These are phyloP conservation scores for Eustalomyia histrio DNA, from an alignment of 2,888 invertebrate genomes.

Conservation along the genomic window DNA sequence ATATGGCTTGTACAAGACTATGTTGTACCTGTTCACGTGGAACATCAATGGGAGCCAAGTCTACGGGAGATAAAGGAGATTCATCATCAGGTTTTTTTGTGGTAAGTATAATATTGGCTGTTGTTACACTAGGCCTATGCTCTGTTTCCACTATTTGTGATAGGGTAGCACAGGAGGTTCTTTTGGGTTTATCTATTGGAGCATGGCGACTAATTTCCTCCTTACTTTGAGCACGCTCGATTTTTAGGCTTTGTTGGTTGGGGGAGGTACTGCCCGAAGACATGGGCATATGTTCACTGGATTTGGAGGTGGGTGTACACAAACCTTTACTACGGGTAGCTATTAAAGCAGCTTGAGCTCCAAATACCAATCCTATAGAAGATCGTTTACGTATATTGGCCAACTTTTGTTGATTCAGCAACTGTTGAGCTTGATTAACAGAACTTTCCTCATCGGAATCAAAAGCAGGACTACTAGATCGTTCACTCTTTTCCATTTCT, in stretches of 20 bases:
- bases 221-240: slow-evolving; percentile 73
- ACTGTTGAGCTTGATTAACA: slow-evolving; percentile 80
- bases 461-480: slow-evolving; percentile 95
- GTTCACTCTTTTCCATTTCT: slow-evolving; percentile 86
- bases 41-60: slow-evolving; percentile 77
- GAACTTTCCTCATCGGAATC: slow-evolving; percentile 96
- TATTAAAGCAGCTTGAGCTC: slow-evolving; percentile 78
- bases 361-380: slow-evolving; percentile 79
- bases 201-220: slow-evolving; percentile 82
- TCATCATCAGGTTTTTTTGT: slow-evolving; percentile 46
- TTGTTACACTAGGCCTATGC: slow-evolving; percentile 57
- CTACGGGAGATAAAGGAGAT: slow-evolving; percentile 76
- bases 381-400: slow-evolving; percentile 77
- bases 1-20: slow-evolving; percentile 83
- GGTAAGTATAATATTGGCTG: slow-evolving; percentile 66
- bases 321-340: slow-evolving; percentile 78
- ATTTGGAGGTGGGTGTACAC: slow-evolving; percentile 75
- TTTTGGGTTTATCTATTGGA: slow-evolving; percentile 83
- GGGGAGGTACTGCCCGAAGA: slow-evolving; percentile 61
- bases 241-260: slow-evolving; percentile 59
- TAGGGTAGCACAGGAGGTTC: slow-evolving; percentile 76
- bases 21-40: slow-evolving; percentile 77
- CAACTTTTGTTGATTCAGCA: slow-evolving; percentile 75
- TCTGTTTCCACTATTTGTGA: slow-evolving; percentile 76
- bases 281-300: slow-evolving; percentile 73